Percentiles rank a stretch among this genome's conserved stretches.
These are phyloP conservation scores for Drosophila mauritiana DNA, from an alignment of 1,140 invertebrate species.

Conservation along the genomic window DNA sequence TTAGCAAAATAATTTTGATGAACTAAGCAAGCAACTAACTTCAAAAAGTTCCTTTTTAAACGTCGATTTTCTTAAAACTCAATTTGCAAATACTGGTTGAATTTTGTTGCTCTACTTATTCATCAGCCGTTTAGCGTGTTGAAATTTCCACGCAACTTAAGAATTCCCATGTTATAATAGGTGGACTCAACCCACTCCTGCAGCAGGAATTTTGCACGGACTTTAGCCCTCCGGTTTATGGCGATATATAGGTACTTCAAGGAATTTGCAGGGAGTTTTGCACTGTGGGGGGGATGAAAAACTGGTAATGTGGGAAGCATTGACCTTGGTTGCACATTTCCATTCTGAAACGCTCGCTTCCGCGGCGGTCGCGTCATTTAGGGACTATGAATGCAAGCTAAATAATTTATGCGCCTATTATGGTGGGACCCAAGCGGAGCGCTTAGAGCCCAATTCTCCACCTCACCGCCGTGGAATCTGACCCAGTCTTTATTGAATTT, in stretches of 20 bases:
- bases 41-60: too few relatives aligned
- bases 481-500: constrained; percentile 36
- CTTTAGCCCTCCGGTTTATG: background rate
- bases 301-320: constrained; percentile 39
- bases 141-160: constrained; percentile 28
- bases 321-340: constrained; percentile 73
- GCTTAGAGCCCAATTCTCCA: background rate
- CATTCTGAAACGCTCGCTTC: constrained; percentile 33
- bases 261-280: constrained; percentile 5
- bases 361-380: constrained; percentile 30
- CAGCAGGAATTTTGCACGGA: constrained; percentile 1
- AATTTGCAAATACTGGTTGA: background rate
- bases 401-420: constrained; percentile 68
- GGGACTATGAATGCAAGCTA: constrained; percentile 35
- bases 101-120: background rate
- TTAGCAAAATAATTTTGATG: too few relatives aligned
- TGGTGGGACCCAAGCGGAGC: constrained; percentile 6
- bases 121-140: constrained; percentile 8
- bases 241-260: constrained; percentile 8
- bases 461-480: background rate
- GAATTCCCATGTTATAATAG: constrained; percentile 26
- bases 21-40: too few relatives aligned
- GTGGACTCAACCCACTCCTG: background rate
- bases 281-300: background rate
- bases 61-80: too few relatives aligned